Evolutionary conservation across 2,113 vertebrate species (phyloP), one percentile per base, ranked within the genome.

Genomic region (Rhinichthys klamathensis): DNA sequence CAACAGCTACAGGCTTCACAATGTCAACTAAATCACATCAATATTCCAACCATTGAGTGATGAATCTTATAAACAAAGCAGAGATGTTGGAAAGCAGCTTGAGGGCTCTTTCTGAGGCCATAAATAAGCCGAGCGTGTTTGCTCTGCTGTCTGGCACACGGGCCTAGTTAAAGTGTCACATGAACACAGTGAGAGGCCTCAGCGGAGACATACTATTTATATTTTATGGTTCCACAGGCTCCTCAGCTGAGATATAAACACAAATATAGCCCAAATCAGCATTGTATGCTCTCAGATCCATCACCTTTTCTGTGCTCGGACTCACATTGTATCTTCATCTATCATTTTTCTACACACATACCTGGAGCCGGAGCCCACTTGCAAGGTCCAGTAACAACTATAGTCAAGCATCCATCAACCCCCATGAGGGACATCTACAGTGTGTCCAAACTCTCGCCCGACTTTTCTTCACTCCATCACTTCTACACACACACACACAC

Each of bases 81-180:
- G 25, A 85, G 76, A 73, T 80, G 46, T 58, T 74, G 30, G 77
- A 76, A 74, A 82, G 78, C 41, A 51, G 70, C 25, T 61, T 13
- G 10, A 54, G 18, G 70, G 49, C 32, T 41, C 83, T 80, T 79
- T 84, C 72, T 56, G 75, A 10, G 6, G 56, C 49, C 75, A 70
- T 77, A 87, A 82, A 82, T 78, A 78, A 88, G 69, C 10, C 35
- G 41, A 72, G 46, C 27, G 60, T 67, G 75, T 84, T 76, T 80
- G 74, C 81, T 82, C 56, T 30, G 73, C 69, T 80, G 38, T 67
- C 72, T 80, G 65, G 54, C 56, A 80, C 87, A 79, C 75, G 27
- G 65, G 44, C 46, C 80, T 67, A 74, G 69, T 83, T 65, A 65
- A 82, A 65, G 80, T 78, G 74, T 80, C 84, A 80, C 54, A 44